Percentiles rank a stretch among this genome's conserved stretches.
These are phyloP conservation scores for Drosophila pachea DNA, from an alignment of 1,140 invertebrate species.

Conservation along the genomic window DNA sequence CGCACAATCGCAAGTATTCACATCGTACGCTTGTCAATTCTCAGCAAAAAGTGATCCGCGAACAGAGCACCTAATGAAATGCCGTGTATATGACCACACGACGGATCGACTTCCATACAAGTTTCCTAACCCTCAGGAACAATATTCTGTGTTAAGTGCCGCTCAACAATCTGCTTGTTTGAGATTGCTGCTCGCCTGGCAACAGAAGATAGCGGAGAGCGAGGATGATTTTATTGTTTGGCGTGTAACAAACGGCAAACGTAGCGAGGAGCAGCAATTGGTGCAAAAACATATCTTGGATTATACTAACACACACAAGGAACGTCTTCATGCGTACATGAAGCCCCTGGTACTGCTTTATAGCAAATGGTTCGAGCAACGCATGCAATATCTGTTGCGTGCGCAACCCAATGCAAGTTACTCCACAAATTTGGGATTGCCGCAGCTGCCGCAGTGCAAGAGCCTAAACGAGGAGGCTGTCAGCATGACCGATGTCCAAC, in stretches of 20 bases:
- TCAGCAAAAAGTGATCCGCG: conserved; percentile 42
- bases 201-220: conserved; percentile 5
- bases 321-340: conserved; percentile 44
- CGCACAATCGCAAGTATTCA: conserved; percentile 27
- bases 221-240: conserved; percentile 48
- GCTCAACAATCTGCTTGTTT: conserved; percentile 52
- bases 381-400: conserved; percentile 8
- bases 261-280: conserved; percentile 39
- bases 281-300: conserved; percentile 49
- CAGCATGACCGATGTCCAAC: conserved; percentile 42
- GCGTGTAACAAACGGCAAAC: conserved; percentile 42
- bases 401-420: conserved; percentile 28
- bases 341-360: conserved; percentile 41
- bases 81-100: conserved; percentile 28
- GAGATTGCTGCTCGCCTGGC: conserved; percentile 45
- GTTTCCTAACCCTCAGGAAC: conserved; percentile 37
- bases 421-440: conserved; percentile 45
- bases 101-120: background rate
- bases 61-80: conserved; percentile 24
- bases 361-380: conserved; percentile 34
- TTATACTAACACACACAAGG: conserved; percentile 32
- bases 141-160: conserved; percentile 31
- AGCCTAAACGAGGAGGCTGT: conserved; percentile 30
- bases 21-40: conserved; percentile 18
- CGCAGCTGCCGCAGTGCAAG: conserved; percentile 53